Evolutionary conservation across 2,888 invertebrate species (phyloP), one percentile per base, ranked within the genome.

Genomic region (Amblyteles armatorius): DNA sequence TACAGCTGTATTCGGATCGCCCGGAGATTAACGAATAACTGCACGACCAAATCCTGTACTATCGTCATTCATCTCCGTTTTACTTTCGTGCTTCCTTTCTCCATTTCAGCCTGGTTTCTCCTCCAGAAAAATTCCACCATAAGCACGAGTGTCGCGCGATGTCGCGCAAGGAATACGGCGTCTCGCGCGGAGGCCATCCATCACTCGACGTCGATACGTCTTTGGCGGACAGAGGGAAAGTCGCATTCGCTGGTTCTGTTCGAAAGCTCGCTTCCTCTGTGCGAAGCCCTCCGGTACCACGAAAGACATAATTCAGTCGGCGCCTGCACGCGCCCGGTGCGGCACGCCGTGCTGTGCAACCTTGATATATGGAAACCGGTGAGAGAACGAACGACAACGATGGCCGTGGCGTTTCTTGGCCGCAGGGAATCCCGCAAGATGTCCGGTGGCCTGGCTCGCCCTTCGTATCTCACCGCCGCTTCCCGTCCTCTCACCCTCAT

Each of bases 281-380:
- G 26, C 68, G 79, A 74, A 67, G 44, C 52, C 40, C 60, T 74
- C 57, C 7, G 52, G 63, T 60, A 79, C 81, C 50, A 50, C 74
- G 79, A 83, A 82, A 80, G 85, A 85, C 86, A 86, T 86, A 85
- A 85, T 87, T 87, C 86, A 85, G 84, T 78, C 48, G 82, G 72
- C 76, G 72, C 68, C 71, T 69, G 69, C 79, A 74, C 63, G 73
- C 79, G 72, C 50, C 72, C 19, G 72, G n/a, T 57, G 77, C 65
- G 44, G 67, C n/a, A 57, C 72, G 29, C 55, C 52, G 29, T 73
- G 44, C 78, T 19, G 60, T 72, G 79, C 78, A 60, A 65, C 69
- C 79, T 85, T 86, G 87, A 87, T 87, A 85, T 87, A 87, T 87
- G 83, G 77, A 83, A 83, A 85, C 82, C 63, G 71, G 50, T 13